phyloP scores from a whole-genome alignment of 2,888 invertebrate genomes.

The Mystacides longicornis region DNA sequence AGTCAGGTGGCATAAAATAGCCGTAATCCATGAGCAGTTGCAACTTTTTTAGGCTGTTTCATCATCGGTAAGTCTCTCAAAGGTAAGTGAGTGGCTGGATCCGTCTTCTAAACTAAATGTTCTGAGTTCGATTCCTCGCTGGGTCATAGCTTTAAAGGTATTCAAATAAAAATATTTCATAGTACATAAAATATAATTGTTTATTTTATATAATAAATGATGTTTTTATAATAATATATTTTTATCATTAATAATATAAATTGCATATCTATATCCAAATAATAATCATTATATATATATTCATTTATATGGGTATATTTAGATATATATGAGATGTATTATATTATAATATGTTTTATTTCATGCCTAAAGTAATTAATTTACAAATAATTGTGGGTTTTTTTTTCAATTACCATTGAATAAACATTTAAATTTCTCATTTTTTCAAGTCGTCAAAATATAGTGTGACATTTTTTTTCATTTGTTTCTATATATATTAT shows the following conservation, averaged over 20 bases:
- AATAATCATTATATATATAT: constrained; percentile 15
- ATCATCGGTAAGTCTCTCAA: too few relatives aligned
- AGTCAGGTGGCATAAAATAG: too few relatives aligned
- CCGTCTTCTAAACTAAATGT: too few relatives aligned
- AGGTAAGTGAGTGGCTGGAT: too few relatives aligned
- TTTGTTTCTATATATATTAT: background rate
- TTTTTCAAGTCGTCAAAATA: constrained; percentile 14
- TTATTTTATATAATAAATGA: constrained; percentile 31
- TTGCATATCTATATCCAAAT: constrained; percentile 22
- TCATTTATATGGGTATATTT: constrained; percentile 16
- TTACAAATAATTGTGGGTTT: too few relatives aligned
- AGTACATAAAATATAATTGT: constrained; percentile 54
- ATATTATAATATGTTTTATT: too few relatives aligned
- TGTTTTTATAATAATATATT: constrained; percentile 19
- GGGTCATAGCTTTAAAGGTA: too few relatives aligned
- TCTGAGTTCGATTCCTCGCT: too few relatives aligned
- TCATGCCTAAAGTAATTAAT: constrained; percentile 23
- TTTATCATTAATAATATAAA: constrained; percentile 20
- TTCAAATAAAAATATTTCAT: constrained; percentile 24
- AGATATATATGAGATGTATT: too few relatives aligned
- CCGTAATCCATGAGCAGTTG: too few relatives aligned
- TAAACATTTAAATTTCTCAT: constrained; percentile 12
- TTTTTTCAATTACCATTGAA: constrained; percentile 19
- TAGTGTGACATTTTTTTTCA: constrained; percentile 20
- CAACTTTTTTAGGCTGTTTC: too few relatives aligned